These are phyloP conservation scores for Lophotis ruficrista DNA, from an alignment of 2,113 vertebrate species.

Conservation along the genomic window DNA sequence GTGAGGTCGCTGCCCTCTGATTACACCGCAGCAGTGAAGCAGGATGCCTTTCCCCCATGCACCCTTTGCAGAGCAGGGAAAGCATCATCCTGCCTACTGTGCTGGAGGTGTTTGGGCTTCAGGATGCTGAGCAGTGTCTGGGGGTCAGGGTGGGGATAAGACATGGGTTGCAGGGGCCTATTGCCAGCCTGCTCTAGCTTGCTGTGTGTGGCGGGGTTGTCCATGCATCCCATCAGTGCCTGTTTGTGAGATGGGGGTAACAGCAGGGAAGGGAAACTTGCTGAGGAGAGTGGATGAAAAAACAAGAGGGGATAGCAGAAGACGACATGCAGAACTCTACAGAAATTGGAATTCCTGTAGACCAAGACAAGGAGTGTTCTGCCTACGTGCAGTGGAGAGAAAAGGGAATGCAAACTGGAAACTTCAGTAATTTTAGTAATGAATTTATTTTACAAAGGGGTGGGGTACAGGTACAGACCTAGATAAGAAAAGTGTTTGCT, in stretches of 20 bases:
- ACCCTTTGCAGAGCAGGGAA: not conserved
- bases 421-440: not conserved
- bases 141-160: not conserved
- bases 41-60: not conserved
- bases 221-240: not conserved
- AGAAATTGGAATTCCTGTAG: not conserved
- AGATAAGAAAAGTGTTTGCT: not conserved
- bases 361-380: not conserved
- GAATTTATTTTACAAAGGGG: not conserved
- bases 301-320: not conserved
- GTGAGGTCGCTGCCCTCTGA: slow-evolving; percentile 34
- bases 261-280: not conserved
- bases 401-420: not conserved
- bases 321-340: not conserved
- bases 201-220: not conserved
- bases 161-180: not conserved
- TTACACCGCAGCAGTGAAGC: not conserved
- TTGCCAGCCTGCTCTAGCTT: not conserved
- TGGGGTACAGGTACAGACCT: not conserved
- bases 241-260: not conserved
- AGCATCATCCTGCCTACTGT: not conserved
- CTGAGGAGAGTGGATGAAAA: not conserved
- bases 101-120: not conserved
- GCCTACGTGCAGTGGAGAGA: not conserved
- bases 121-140: not conserved